Conservation (phyloP, 2,888 invertebrate species). For the Auanema freiburgensis region DNA sequence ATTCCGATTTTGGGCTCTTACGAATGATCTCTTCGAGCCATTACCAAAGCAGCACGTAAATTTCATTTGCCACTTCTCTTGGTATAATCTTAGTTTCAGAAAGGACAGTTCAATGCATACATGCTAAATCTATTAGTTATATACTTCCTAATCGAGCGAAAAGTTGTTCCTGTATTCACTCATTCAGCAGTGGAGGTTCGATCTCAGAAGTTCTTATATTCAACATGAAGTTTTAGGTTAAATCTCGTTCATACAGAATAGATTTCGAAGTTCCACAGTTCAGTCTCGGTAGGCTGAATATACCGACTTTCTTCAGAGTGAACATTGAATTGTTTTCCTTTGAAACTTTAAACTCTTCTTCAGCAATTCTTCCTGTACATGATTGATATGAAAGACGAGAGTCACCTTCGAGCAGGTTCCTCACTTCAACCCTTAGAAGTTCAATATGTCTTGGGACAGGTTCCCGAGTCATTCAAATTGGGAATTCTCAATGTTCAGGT, state of each 20-base stretch:
- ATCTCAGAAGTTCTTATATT: no score
- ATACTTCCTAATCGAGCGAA: conserved; percentile 13
- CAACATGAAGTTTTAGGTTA: no score
- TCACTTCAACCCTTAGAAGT: not conserved
- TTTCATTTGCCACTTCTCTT: not conserved
- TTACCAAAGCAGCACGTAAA: conserved; percentile 15
- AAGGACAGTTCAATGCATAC: conserved; percentile 32
- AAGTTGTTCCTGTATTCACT: conserved; percentile 11
- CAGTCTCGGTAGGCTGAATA: conserved; percentile 1
- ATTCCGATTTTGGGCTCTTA: conserved; percentile 23
- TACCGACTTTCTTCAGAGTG: conserved; percentile 22
- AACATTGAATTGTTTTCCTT: no score
- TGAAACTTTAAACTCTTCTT: not conserved
- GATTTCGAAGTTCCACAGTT: conserved; percentile 16
- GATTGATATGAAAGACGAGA: conserved; percentile 1
- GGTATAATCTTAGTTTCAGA: conserved; percentile 15
- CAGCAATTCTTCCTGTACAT: conserved; percentile 17
- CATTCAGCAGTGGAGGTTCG: not conserved
- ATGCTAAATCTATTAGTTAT: conserved; percentile 27
- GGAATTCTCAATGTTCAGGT: conserved; percentile 15
- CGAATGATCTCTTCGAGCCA: conserved; percentile 21
- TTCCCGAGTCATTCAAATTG: conserved; percentile 11
- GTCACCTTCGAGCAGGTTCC: not conserved
- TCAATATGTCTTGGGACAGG: not conserved
- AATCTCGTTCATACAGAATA: conserved; percentile 5